Evolutionary conservation across 2,888 invertebrate species (phyloP).

Genomic region (Microctonus aethiopoides): DNA sequence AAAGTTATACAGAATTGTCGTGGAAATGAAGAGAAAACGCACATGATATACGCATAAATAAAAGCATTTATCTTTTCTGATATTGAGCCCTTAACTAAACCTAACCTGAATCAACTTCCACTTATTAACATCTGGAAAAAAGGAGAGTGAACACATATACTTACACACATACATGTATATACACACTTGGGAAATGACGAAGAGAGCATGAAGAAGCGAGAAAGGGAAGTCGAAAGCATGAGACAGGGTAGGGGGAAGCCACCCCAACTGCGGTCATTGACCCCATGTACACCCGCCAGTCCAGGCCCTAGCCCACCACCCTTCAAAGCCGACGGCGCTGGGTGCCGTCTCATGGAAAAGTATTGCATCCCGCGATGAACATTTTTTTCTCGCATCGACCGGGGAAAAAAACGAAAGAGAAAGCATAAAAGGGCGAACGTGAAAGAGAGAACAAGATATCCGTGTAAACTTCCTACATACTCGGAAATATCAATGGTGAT

Average conservation of each 20-base stretch:
- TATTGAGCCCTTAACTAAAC: slow-evolving; percentile 64
- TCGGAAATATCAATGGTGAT: no score
- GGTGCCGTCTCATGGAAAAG: slow-evolving; percentile 60
- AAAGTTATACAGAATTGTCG: slow-evolving; percentile 27
- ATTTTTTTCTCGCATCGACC: slow-evolving; percentile 43
- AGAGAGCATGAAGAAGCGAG: slow-evolving; percentile 29
- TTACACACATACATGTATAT: neutral
- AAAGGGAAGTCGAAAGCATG: slow-evolving; percentile 43
- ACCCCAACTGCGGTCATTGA: slow-evolving; percentile 64
- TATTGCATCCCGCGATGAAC: slow-evolving; percentile 55
- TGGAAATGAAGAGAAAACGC: slow-evolving; percentile 13
- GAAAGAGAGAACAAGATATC: no score
- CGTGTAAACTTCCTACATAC: no score
- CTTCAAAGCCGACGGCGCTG: slow-evolving; percentile 58
- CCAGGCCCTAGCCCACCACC: slow-evolving; percentile 57
- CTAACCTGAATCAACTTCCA: slow-evolving; percentile 63
- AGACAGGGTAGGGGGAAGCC: slow-evolving; percentile 57
- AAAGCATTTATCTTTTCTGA: slow-evolving; percentile 60
- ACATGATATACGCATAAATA: slow-evolving; percentile 57
- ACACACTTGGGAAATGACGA: slow-evolving; percentile 21
- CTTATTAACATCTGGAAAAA: slow-evolving; percentile 14
- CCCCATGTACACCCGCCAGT: slow-evolving; percentile 60
- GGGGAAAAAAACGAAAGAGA: neutral
- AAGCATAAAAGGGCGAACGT: neutral
- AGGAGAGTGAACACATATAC: slow-evolving; percentile 5